phyloP scores from a whole-genome alignment of 2,888 invertebrate species.

The Synanthedon andrenaeformis region DNA sequence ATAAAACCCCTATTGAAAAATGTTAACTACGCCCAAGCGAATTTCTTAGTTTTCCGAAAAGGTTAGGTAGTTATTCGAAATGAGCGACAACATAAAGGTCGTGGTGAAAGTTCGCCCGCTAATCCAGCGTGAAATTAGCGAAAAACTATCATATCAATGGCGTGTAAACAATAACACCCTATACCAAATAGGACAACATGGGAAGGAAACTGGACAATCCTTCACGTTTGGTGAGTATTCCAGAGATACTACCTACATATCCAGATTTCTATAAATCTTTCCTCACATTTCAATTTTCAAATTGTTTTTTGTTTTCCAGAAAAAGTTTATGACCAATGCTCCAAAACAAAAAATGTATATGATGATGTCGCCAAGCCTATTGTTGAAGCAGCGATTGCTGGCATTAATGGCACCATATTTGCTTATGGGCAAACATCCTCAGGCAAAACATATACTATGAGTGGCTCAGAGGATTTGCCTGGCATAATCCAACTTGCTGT shows the following conservation, averaged over 20 bases:
- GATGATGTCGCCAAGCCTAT: constrained; percentile 77
- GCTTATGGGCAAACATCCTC: constrained; percentile 94
- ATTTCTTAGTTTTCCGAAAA: background rate
- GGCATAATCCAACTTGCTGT: constrained; percentile 84
- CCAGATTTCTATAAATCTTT: too few relatives aligned
- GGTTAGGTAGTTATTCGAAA: constrained; percentile 29
- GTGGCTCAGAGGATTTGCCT: constrained; percentile 75
- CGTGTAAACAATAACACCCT: constrained; percentile 71
- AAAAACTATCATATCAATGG: constrained; percentile 72
- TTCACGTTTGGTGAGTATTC: constrained; percentile 59
- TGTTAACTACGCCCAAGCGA: background rate
- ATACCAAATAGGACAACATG: constrained; percentile 67
- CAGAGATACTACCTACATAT: constrained; percentile 61
- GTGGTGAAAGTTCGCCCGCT: constrained; percentile 80
- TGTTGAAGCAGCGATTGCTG: constrained; percentile 77
- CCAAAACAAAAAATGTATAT: constrained; percentile 74
- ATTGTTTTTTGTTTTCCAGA: constrained; percentile 62
- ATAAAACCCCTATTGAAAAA: background rate
- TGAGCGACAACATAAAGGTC: constrained; percentile 79
- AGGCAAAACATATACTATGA: constrained; percentile 89
- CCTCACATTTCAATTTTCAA: background rate
- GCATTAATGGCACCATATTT: constrained; percentile 89
- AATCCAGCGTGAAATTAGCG: constrained; percentile 73
- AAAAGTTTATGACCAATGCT: constrained; percentile 75
- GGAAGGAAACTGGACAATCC: constrained; percentile 30